phyloP scores from a whole-genome alignment of 2,797 vertebrate genomes.

The Morelia viridis region DNA sequence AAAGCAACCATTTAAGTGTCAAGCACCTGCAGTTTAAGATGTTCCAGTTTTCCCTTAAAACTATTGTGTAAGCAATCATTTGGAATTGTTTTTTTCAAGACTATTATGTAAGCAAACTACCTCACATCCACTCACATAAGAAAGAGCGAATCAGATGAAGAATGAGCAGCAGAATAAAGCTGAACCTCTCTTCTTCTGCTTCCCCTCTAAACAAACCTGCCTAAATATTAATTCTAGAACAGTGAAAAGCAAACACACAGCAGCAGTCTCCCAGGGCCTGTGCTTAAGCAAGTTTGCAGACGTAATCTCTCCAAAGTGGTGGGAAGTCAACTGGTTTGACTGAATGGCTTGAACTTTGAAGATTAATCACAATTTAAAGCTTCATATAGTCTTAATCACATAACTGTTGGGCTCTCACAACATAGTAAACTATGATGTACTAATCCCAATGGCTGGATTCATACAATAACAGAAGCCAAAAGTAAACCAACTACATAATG shows the following conservation, averaged over 20 bases:
- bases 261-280: neutral
- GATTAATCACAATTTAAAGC: neutral
- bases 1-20: neutral
- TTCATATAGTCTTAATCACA: neutral
- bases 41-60: neutral
- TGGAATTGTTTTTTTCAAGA: neutral
- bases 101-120: neutral
- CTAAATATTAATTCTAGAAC: neutral
- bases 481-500: neutral
- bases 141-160: neutral
- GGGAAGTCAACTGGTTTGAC: neutral
- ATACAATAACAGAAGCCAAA: neutral
- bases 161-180: neutral
- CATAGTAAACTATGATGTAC: neutral
- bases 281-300: neutral
- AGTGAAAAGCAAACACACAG: neutral
- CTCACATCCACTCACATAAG: neutral
- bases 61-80: neutral
- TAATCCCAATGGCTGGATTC: neutral
- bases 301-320: neutral
- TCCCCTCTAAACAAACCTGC: neutral
- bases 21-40: neutral
- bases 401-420: neutral
- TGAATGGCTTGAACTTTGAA: neutral
- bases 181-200: neutral